Base-by-base conservation (phyloP, 1,140 invertebrate species). In the Papilio polytes region DNA sequence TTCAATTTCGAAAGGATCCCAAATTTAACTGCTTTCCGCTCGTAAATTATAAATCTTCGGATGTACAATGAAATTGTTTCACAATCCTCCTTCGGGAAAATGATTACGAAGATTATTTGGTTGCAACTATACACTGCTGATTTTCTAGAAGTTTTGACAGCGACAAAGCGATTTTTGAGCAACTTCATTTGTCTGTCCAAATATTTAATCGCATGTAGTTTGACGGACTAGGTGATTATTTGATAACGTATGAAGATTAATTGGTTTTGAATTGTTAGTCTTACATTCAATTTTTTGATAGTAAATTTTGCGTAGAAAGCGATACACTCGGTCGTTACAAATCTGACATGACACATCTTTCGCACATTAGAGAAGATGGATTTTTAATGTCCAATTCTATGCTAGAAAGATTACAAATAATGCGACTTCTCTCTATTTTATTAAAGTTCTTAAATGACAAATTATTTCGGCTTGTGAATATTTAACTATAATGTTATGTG, bases 31-130 rank as follows among this genome's bases (percentile, higher is more conserved):
- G 63, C 22, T 31, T 70, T 70, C 63, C 22, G 63, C 22, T 70
- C 63, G 63, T 70, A 70, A 70, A 70, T 70, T 70, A 70, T 18
- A 6, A 31, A 70, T 70, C 26, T 31, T 70, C 63, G 63, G 26
- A 70, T 70, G 26, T 70, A 31, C 26, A 70, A 70, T 70, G 10
- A 31, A 70, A 70, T 70, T 70, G 63, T 70, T 31, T 70, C 26
- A 36, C 22, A 15, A 31, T 70, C 59, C 10, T 9, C 22, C 3
- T 26, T 63, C 59, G 3, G 59, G 12, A 31, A 8, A 18, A 15
- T 56, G 18, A 20, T 56, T 56, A 41, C 36, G 36, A 8, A 8
- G 36, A 7, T 56, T 56, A 56, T 56, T 56, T 56, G 15, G 46
- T 48, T 48, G 46, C 13, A 48, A 48, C 46, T 48, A 48, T 15